Conservation (phyloP, 2,113 vertebrate genomes). For the Grantiella picta region DNA sequence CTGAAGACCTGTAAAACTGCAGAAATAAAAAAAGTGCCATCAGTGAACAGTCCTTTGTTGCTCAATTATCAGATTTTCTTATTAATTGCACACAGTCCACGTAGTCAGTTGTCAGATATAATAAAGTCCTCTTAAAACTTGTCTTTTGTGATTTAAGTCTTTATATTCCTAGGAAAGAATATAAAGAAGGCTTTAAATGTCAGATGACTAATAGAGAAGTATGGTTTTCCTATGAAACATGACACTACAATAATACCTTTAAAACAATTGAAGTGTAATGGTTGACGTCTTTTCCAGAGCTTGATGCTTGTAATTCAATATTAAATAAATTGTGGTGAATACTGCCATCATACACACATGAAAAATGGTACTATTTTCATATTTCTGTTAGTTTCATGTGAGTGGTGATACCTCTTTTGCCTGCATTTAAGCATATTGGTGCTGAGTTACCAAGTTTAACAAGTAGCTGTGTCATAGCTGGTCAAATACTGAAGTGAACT, state of each 20-base stretch:
- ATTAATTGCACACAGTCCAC: constrained; percentile 38
- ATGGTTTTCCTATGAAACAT: constrained; percentile 45
- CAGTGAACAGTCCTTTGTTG: constrained; percentile 28
- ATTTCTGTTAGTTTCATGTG: neutral
- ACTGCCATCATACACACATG: neutral
- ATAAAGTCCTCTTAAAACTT: constrained; percentile 56
- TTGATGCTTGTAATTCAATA: neutral
- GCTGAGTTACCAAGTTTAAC: neutral
- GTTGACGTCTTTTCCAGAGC: neutral
- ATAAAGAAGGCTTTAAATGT: constrained; percentile 39
- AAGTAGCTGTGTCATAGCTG: neutral
- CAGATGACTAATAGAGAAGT: constrained; percentile 56
- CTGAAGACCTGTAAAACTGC: neutral
- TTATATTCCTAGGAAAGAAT: constrained; percentile 48
- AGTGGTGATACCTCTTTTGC: neutral
- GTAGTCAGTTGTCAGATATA: constrained; percentile 52
- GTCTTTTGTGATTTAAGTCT: constrained; percentile 54
- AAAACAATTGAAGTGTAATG: neutral
- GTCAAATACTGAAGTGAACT: neutral
- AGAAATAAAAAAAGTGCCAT: neutral
- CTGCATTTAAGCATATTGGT: neutral
- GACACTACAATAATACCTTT: constrained; percentile 13
- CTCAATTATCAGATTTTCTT: neutral
- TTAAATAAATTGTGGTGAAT: constrained; percentile 27
- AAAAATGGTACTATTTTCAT: neutral